Base-by-base conservation (phyloP, 2,888 invertebrate genomes). In the Willowsia nigromaculata region DNA sequence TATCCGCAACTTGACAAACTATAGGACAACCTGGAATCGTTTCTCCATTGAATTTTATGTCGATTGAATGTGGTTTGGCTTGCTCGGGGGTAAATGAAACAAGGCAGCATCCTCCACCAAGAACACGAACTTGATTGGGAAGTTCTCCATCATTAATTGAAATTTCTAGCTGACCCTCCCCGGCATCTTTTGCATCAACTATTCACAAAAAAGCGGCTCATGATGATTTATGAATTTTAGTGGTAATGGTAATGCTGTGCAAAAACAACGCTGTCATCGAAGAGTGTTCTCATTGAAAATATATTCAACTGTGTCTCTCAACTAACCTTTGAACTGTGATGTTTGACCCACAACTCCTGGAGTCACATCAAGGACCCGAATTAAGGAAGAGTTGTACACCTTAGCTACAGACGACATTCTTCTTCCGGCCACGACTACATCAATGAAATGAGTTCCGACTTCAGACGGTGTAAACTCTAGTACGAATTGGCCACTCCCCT, bases 141-240 rank as follows among this genome's bases (percentile, higher is more conserved):
- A 99, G 98, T 95, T 99, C 98, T 92, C 99, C 99, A 95, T 99
- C 98, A 94, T 99, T 99, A 94, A 99, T 99, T 93, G 99, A 99
- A 93, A 99, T 99, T 95, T 99, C 99, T 93, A 99, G 95, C 94
- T 99, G 99, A 78, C 99, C 99, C 95, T 99, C 99, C 56, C 99
- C 99, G 81, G 99, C 99, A 93, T 98, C 97, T 93, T 98, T 98
- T 76, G 99, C 99, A 94, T 99, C 99, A 94, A 99, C 99, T 98
- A 95, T 74, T 40, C 15, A 7, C 4, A 43, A 37, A n/a, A 18
- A 68, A 68, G 18, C 5, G 56, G 6, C 5, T 22, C 56, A 56
- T 56, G 22, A 56, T 27, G 18, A 62, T 30, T 3, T 5, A 22
- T 56, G 56, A n/a, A n/a, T n/a, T n/a, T n/a, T n/a, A n/a, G n/a